A percentile compares a stretch with the other conserved stretches of the same genome.
Evolutionary conservation across 2,888 invertebrate genomes (phyloP).

Genomic region (Erpobdella octoculata): DNA sequence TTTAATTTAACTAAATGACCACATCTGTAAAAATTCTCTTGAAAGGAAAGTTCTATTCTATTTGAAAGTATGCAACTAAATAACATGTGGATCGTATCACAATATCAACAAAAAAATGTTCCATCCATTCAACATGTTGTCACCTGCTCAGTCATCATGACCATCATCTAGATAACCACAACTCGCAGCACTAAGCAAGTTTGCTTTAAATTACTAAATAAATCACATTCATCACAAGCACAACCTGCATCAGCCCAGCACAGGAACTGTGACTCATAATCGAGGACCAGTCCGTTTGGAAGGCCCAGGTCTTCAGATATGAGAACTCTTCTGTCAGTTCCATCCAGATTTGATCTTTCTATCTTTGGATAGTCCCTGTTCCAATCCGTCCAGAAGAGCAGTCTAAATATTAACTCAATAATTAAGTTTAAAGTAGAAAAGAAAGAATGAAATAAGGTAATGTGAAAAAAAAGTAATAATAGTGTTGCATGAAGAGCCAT

Average conservation of each 20-base stretch:
- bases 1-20: no score
- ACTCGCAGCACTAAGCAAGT: background rate
- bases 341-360: slow-evolving; percentile 88
- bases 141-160: background rate
- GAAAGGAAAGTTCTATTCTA: no score
- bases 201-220: background rate
- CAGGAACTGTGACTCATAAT: slow-evolving; percentile 72
- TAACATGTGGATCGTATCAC: no score
- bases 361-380: slow-evolving; percentile 80
- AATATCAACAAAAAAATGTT: no score
- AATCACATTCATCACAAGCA: slow-evolving; percentile 36
- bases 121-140: no score
- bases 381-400: slow-evolving; percentile 98
- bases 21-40: no score
- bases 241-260: slow-evolving; percentile 93
- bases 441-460: background rate
- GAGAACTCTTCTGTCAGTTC: slow-evolving; percentile 62
- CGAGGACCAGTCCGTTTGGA: slow-evolving; percentile 87
- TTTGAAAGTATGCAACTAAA: no score
- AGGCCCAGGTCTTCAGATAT: slow-evolving; percentile 61
- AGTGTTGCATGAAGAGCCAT: background rate
- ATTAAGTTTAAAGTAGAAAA: background rate
- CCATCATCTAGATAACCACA: background rate
- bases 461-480: background rate
- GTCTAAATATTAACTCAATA: slow-evolving; percentile 56